phyloP scores from a whole-genome alignment of 2,113 vertebrate genomes.

The Rafetus swinhoei region DNA sequence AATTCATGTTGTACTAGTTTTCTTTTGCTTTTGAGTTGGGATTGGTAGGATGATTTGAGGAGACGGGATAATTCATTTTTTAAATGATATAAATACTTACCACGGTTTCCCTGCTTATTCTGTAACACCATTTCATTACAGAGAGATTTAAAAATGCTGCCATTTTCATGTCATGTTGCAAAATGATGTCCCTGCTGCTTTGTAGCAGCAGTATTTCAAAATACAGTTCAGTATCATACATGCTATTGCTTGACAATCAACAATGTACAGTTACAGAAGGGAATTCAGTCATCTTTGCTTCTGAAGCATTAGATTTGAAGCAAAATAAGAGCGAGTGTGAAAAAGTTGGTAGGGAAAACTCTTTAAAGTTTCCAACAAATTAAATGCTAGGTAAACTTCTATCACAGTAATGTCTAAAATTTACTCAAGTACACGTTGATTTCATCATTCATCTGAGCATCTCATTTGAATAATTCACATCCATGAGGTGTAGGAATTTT shows the following conservation, averaged over 20 bases:
- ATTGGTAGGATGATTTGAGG: not conserved
- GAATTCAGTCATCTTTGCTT: fast-evolving
- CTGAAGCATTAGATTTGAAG: not conserved
- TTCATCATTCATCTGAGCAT: not conserved
- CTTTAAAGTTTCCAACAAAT: not conserved
- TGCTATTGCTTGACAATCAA: fast-evolving
- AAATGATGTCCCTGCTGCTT: fast-evolving
- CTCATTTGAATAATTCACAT: not conserved
- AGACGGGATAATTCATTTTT: not conserved
- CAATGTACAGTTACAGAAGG: not conserved
- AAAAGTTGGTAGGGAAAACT: not conserved
- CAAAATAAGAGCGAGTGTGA: not conserved
- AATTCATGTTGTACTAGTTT: not conserved
- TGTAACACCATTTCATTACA: fast-evolving
- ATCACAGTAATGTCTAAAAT: not conserved
- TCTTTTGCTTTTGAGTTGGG: not conserved
- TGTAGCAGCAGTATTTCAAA: fast-evolving
- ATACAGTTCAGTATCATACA: fast-evolving
- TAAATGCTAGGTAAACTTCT: not conserved
- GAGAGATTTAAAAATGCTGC: fast-evolving
- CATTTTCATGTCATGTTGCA: fast-evolving
- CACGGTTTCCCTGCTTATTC: not conserved
- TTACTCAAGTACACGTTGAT: not conserved
- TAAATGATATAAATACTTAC: not conserved
- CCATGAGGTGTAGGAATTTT: not conserved